Evolutionary conservation across 2,113 vertebrate genomes (phyloP).

Genomic region (Garra rufa): DNA sequence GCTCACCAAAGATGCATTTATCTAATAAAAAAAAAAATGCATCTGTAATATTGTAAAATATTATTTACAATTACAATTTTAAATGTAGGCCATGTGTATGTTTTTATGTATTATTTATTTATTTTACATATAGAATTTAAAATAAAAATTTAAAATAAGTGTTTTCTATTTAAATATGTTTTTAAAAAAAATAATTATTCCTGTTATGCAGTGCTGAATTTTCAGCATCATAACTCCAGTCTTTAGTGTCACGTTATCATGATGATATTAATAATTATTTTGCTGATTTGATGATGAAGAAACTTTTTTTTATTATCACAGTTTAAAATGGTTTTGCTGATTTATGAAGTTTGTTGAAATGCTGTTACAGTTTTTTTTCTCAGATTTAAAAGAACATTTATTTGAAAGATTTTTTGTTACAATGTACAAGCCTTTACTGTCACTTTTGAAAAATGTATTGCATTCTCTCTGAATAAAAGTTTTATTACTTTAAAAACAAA

Average conservation of each 20-base stretch:
- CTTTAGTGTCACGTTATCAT: background rate
- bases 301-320: background rate
- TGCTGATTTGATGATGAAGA: background rate
- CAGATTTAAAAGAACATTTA: background rate
- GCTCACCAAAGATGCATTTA: background rate
- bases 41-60: background rate
- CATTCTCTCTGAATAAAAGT: background rate
- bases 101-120: too few relatives aligned
- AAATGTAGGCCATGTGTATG: too few relatives aligned
- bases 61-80: background rate
- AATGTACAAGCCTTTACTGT: background rate
- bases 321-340: background rate
- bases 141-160: background rate
- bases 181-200: too few relatives aligned
- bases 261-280: background rate
- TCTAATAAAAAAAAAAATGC: background rate
- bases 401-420: background rate
- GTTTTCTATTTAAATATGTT: too few relatives aligned
- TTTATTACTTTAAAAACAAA: background rate
- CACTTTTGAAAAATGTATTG: background rate
- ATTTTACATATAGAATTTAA: too few relatives aligned
- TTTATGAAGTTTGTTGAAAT: background rate
- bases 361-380: too few relatives aligned
- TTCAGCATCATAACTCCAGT: background rate
- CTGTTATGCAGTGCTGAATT: background rate